Percentiles rank a stretch among this genome's conserved stretches.
Evolutionary conservation across 2,888 invertebrate species (phyloP).

Genomic region (Chymomyza caudatula): DNA sequence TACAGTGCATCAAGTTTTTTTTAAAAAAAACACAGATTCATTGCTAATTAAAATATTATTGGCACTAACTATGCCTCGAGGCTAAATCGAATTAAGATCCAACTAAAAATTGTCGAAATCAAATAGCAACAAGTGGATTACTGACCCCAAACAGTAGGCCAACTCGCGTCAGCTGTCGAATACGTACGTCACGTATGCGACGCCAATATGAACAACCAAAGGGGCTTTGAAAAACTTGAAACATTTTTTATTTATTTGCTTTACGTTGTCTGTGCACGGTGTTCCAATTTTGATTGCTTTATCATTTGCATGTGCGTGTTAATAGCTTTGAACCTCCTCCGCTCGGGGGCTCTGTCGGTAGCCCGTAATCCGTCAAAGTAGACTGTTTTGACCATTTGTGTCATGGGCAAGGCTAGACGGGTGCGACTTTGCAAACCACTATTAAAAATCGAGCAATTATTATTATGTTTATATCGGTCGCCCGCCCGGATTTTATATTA

Average conservation of each 20-base stretch:
- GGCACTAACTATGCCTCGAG: constrained; percentile 57
- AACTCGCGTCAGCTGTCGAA: not conserved
- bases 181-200: too few relatives aligned
- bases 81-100: constrained; percentile 39
- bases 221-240: not conserved
- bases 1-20: too few relatives aligned
- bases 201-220: not conserved
- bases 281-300: constrained; percentile 68
- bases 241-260: constrained; percentile 38
- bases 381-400: not conserved
- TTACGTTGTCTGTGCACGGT: constrained; percentile 39
- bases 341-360: not conserved
- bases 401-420: not conserved
- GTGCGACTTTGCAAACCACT: not conserved
- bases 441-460: not conserved
- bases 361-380: not conserved
- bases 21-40: too few relatives aligned
- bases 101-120: constrained; percentile 35
- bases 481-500: too few relatives aligned
- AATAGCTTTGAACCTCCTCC: constrained; percentile 60
- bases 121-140: not conserved
- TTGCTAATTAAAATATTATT: constrained; percentile 66
- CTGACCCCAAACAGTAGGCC: not conserved
- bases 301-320: constrained; percentile 59
- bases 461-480: not conserved